phyloP scores from a whole-genome alignment of 2,888 invertebrate genomes.

The Conistra vaccinii region DNA sequence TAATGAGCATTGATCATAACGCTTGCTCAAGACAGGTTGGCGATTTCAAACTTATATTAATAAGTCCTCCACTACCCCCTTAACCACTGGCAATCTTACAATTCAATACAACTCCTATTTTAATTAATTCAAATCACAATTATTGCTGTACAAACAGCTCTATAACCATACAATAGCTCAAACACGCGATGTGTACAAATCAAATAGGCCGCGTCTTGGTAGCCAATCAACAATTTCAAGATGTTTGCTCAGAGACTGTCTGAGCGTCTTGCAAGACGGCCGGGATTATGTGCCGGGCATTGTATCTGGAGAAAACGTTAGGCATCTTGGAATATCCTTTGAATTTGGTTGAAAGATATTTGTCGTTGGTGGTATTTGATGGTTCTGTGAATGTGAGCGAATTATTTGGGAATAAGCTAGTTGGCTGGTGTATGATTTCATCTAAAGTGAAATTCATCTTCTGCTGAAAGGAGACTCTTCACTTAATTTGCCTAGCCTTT shows the following conservation, averaged over 20 bases:
- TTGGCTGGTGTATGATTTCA: background rate
- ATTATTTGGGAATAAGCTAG: slow-evolving; percentile 1
- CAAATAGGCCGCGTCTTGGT: slow-evolving; percentile 85
- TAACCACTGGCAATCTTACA: too few relatives aligned
- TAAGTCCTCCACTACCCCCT: too few relatives aligned
- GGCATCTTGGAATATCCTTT: slow-evolving; percentile 62
- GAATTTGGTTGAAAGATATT: slow-evolving; percentile 47
- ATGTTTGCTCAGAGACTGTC: slow-evolving; percentile 80
- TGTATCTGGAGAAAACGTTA: slow-evolving; percentile 59
- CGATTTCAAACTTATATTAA: too few relatives aligned
- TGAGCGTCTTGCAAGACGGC: slow-evolving; percentile 61
- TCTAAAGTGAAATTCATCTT: background rate
- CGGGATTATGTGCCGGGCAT: slow-evolving; percentile 60
- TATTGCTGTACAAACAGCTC: slow-evolving; percentile 72
- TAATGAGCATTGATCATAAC: too few relatives aligned
- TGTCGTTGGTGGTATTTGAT: slow-evolving; percentile 34
- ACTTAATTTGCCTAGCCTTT: too few relatives aligned
- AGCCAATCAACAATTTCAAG: slow-evolving; percentile 88
- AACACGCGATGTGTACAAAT: slow-evolving; percentile 85
- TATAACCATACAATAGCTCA: slow-evolving; percentile 62
- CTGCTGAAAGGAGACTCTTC: background rate
- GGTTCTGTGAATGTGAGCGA: slow-evolving; percentile 18
- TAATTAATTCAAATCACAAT: slow-evolving; percentile 6
- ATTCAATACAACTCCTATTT: too few relatives aligned
- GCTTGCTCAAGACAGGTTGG: too few relatives aligned